Conservation (phyloP, 2,797 vertebrate genomes). For the Microcaecilia unicolor region DNA sequence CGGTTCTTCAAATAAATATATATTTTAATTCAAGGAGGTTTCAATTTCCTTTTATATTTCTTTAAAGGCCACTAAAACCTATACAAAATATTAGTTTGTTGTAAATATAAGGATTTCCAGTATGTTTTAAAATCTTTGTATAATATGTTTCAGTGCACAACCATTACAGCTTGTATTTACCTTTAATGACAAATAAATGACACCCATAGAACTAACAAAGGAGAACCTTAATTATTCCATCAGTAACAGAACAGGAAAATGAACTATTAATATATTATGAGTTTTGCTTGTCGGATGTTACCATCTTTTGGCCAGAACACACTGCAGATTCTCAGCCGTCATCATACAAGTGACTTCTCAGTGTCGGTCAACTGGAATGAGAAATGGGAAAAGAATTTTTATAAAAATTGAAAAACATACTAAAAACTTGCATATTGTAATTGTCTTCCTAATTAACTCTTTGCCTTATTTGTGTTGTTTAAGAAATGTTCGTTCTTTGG, state of each 20-base stretch:
- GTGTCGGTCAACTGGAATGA: no score
- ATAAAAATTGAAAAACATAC: no score
- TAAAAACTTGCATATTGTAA: no score
- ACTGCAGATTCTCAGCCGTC: no score
- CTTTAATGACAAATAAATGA: constrained; percentile 69
- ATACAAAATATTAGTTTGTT: constrained; percentile 48
- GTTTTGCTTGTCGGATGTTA: constrained; percentile 41
- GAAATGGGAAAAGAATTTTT: no score
- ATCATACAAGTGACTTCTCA: no score
- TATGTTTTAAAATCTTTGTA: constrained; percentile 45
- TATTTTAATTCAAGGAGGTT: constrained; percentile 3
- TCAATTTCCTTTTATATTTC: not conserved
- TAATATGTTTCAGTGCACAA: constrained; percentile 43
- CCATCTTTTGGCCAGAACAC: constrained; percentile 34
- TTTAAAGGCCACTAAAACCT: constrained; percentile 37
- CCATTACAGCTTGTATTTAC: constrained; percentile 56
- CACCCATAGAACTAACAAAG: constrained; percentile 56
- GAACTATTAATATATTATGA: constrained; percentile 59
- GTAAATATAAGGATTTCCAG: constrained; percentile 48
- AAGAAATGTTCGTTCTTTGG: no score
- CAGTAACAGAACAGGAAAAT: constrained; percentile 55
- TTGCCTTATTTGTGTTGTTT: no score
- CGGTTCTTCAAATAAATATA: constrained; percentile 18
- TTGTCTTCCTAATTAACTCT: no score
- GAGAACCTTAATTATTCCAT: constrained; percentile 64